Evolutionary conservation across 2,797 vertebrate species (phyloP).

Genomic region (Lagorchestes hirsutus): DNA sequence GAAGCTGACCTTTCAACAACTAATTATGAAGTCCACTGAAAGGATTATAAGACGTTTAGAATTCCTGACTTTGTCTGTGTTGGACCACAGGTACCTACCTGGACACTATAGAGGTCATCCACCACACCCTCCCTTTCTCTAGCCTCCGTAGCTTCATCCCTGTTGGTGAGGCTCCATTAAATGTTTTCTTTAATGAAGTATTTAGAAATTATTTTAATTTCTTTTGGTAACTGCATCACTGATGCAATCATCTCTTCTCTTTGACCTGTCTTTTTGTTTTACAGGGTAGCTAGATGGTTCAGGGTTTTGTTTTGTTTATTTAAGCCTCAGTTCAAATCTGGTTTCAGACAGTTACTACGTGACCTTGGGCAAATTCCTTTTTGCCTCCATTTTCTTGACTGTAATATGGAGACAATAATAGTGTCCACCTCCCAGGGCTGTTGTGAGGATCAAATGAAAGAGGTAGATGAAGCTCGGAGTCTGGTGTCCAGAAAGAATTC

Average conservation of each 20-base stretch:
- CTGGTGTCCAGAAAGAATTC: no score
- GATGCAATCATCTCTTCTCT: not conserved
- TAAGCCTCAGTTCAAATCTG: not conserved
- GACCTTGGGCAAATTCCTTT: not conserved
- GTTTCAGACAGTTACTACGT: not conserved
- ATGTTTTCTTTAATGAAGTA: no score
- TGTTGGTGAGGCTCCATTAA: not conserved
- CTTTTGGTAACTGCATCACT: not conserved
- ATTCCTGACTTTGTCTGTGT: not conserved
- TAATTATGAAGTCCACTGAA: conserved; percentile 75
- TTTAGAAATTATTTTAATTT: not conserved
- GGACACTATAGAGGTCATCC: not conserved
- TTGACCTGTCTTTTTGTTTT: not conserved
- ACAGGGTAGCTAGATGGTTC: not conserved
- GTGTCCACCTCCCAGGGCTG: not conserved
- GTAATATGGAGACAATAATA: not conserved
- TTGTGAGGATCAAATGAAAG: not conserved
- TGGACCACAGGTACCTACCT: not conserved
- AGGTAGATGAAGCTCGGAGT: no score
- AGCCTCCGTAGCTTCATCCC: not conserved
- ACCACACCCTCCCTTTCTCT: not conserved
- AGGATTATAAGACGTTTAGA: conserved; percentile 44
- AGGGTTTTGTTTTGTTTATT: not conserved
- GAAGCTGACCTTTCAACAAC: conserved; percentile 82
- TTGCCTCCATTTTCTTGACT: not conserved